Conservation (phyloP, 2,888 invertebrate species). For the Gisinianus flammeolus region DNA sequence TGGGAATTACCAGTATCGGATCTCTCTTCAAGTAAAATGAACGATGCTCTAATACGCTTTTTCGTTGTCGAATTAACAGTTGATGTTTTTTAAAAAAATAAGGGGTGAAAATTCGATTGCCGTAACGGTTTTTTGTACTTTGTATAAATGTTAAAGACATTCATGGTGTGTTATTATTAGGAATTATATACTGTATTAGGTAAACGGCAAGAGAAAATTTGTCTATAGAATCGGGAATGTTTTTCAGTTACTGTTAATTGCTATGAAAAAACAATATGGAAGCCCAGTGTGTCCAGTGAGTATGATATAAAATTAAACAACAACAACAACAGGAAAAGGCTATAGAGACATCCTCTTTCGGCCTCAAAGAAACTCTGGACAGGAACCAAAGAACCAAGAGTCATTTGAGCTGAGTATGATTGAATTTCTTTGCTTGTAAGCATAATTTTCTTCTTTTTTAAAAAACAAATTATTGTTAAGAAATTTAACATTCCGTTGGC, state of each 20-base stretch:
- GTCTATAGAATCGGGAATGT: neutral
- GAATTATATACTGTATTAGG: neutral
- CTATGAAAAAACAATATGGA: neutral
- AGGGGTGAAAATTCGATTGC: no score
- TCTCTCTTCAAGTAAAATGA: neutral
- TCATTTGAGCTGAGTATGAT: neutral
- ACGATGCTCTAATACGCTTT: neutral
- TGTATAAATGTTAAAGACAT: slow-evolving; percentile 8
- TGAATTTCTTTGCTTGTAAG: neutral
- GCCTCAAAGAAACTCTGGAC: neutral
- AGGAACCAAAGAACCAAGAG: neutral
- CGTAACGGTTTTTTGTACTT: slow-evolving; percentile 16
- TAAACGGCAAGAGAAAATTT: neutral
- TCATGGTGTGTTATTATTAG: neutral
- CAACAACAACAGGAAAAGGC: neutral
- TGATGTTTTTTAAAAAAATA: neutral
- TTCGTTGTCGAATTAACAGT: neutral
- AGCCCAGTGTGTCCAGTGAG: slow-evolving; percentile 21
- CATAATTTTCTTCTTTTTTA: neutral
- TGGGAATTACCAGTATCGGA: neutral
- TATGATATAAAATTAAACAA: neutral
- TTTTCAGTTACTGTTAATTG: neutral
- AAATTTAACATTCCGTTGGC: slow-evolving; percentile 33
- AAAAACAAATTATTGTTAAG: neutral
- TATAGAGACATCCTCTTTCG: neutral